A percentile compares a stretch with the other conserved stretches of the same genome.
Conservation (phyloP, 2,888 invertebrate genomes). For the Athalia cordata region DNA sequence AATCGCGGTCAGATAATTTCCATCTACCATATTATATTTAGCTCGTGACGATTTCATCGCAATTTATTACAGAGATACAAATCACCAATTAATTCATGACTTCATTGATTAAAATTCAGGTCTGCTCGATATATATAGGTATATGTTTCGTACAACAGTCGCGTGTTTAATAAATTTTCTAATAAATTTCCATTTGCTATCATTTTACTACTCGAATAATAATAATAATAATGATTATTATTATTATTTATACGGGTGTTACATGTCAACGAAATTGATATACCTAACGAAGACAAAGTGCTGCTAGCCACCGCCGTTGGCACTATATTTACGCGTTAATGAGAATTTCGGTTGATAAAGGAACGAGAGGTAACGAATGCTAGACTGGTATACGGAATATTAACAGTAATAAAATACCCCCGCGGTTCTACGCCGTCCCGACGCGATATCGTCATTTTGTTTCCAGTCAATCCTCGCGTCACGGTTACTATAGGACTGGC, state of each 20-base stretch:
- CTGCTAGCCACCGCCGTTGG: no score
- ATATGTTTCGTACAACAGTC: no score
- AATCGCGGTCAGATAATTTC: slow-evolving; percentile 7
- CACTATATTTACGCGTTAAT: neutral
- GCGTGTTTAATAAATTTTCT: no score
- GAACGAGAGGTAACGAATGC: neutral
- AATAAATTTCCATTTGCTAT: no score
- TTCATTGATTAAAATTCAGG: no score
- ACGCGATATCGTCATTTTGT: neutral
- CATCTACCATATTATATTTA: neutral
- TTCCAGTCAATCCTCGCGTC: neutral
- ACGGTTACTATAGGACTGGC: neutral
- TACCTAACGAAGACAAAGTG: neutral
- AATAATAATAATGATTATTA: no score
- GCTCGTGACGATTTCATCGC: slow-evolving; percentile 22
- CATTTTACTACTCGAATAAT: no score
- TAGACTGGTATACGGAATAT: neutral
- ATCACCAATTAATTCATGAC: no score
- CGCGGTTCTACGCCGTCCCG: neutral
- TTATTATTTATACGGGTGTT: neutral
- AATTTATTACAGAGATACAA: no score
- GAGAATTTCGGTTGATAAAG: neutral
- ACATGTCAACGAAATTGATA: neutral
- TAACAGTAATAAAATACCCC: neutral
- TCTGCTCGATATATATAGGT: no score